A percentile compares a stretch with the other conserved stretches of the same genome.
These are phyloP conservation scores for Hystrix cristata DNA, from an alignment of 2,113 vertebrate genomes.

Conservation along the genomic window DNA sequence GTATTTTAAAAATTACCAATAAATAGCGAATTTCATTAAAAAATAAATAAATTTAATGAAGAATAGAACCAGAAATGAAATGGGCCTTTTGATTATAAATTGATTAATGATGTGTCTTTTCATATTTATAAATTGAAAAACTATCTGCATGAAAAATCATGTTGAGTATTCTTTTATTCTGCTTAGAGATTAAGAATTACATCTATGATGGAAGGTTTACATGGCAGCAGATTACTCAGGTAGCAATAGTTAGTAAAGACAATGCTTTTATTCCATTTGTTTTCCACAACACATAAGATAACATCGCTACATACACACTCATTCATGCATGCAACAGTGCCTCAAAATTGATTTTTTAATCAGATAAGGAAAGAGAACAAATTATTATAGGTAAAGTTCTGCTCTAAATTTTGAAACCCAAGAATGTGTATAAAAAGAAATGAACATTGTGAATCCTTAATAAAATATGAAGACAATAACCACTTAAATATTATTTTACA, in stretches of 20 bases:
- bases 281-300: background rate
- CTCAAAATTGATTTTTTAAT: constrained; percentile 80
- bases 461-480: constrained; percentile 38
- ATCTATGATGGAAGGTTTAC: background rate
- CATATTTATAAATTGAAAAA: background rate
- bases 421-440: constrained; percentile 58
- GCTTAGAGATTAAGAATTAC: background rate
- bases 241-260: constrained; percentile 24
- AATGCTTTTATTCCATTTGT: background rate
- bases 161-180: background rate
- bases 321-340: constrained; percentile 61
- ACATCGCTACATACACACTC: background rate
- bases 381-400: constrained; percentile 53
- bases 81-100: background rate
- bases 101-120: background rate
- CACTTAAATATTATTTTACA: background rate
- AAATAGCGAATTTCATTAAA: background rate
- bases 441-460: background rate
- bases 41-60: constrained; percentile 22
- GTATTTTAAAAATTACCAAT: constrained; percentile 5
- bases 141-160: background rate
- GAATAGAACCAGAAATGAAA: background rate
- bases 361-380: constrained; percentile 67
- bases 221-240: background rate
- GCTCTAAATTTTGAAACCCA: constrained; percentile 62